Percentiles rank a stretch among this genome's conserved stretches.
These are phyloP conservation scores for Cairina moschata DNA, from an alignment of 2,113 vertebrate genomes.

Conservation along the genomic window DNA sequence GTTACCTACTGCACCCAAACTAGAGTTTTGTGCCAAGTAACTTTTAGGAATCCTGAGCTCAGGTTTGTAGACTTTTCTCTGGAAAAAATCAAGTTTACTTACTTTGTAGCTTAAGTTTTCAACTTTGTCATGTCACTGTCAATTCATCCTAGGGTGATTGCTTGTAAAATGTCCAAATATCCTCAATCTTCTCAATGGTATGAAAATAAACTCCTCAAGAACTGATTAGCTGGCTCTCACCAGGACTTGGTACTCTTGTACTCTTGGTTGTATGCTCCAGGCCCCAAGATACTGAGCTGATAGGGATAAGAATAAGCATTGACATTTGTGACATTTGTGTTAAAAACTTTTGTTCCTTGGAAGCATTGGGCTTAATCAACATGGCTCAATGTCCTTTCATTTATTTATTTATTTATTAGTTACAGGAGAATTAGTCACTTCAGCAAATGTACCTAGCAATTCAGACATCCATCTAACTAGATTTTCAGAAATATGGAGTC, in stretches of 20 bases:
- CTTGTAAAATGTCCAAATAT: neutral
- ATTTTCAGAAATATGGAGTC: neutral
- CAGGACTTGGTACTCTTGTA: too few species aligned
- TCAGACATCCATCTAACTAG: neutral
- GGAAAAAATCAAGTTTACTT: neutral
- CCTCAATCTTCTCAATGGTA: neutral
- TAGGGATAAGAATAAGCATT: neutral
- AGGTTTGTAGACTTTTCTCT: neutral
- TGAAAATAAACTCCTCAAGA: neutral
- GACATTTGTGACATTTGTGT: neutral
- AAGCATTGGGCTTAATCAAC: neutral
- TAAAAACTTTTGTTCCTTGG: neutral
- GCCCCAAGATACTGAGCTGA: neutral
- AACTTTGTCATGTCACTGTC: neutral
- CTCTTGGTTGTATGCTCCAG: neutral
- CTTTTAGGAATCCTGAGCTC: neutral
- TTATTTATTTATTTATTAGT: neutral
- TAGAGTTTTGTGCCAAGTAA: neutral
- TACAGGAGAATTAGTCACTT: neutral
- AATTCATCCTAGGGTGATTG: rapidly evolving
- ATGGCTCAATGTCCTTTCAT: neutral
- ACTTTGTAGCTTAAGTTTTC: neutral
- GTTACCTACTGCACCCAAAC: neutral
- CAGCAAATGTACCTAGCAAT: neutral
- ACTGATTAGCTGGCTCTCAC: neutral